Conservation (phyloP, 1,140 invertebrate genomes). For the Plodia interpunctella region DNA sequence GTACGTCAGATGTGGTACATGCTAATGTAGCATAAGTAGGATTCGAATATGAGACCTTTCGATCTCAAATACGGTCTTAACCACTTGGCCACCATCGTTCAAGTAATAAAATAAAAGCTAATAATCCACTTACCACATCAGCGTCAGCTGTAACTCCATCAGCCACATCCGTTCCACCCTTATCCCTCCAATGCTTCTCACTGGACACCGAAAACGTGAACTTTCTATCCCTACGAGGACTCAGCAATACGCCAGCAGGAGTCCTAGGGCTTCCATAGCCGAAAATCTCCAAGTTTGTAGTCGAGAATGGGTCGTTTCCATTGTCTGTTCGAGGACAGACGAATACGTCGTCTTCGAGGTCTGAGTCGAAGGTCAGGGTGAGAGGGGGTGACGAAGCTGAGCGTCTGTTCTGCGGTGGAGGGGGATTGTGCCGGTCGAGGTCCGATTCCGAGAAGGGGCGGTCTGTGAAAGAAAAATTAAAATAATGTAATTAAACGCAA, state of each 20-base stretch:
- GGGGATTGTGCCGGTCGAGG: slow-evolving; percentile 32
- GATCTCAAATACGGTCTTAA: too few relatives aligned
- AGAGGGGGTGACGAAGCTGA: slow-evolving; percentile 61
- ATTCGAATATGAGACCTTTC: too few relatives aligned
- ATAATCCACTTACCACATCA: slow-evolving; percentile 48
- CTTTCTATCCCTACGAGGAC: slow-evolving; percentile 53
- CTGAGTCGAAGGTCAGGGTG: slow-evolving; percentile 49
- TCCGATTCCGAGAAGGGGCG: slow-evolving; percentile 65
- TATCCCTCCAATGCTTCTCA: slow-evolving; percentile 67
- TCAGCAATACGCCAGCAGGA: slow-evolving; percentile 58
- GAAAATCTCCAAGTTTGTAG: slow-evolving; percentile 61
- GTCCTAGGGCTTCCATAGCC: slow-evolving; percentile 52
- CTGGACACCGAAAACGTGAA: slow-evolving; percentile 63
- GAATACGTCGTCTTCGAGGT: slow-evolving; percentile 66
- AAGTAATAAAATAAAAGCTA: too few relatives aligned
- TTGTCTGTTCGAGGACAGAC: slow-evolving; percentile 40
- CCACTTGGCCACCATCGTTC: too few relatives aligned
- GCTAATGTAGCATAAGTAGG: too few relatives aligned
- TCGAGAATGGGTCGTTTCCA: slow-evolving; percentile 57
- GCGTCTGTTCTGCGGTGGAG: slow-evolving; percentile 35
- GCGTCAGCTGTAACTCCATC: slow-evolving; percentile 43
- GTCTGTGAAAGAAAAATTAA: slow-evolving; percentile 46
- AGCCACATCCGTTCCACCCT: slow-evolving; percentile 64
- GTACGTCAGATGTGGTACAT: too few relatives aligned
- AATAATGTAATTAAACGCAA: too few relatives aligned